Evolutionary conservation across 2,113 vertebrate genomes (phyloP), one percentile per base, ranked within the genome.

Genomic region (Leiothrix lutea): DNA sequence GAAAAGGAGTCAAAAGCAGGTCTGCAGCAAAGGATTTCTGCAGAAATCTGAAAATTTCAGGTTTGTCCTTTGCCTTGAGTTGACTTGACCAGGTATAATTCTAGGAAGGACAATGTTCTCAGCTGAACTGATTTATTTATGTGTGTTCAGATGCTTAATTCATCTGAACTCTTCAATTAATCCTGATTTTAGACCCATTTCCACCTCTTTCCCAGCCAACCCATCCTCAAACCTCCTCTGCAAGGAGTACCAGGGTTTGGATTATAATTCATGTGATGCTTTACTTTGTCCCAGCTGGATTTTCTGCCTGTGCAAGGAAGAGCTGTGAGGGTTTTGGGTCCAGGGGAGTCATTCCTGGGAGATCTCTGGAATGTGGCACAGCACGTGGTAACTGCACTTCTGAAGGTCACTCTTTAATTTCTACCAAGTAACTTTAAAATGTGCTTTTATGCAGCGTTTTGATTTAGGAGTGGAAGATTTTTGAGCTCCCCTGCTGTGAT

Each of bases 401-500:
- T 97, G 96, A 97, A 97, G 94, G 95, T 97, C 94, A 85, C 42
- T 95, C 66, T 66, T 71, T 71, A 60, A 67, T 86, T 44, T 89
- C 84, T 40, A 70, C 85, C 67, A 81, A 95, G 93, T 81, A 93
- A 95, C 85, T 91, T 84, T 84, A 91, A 95, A 96, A 96, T 81
- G 90, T 82, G 65, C 83, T 94, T 97, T 94, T 73, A 56, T 79
- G 69, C 90, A 95, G 88, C 60, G 62, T 88, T 96, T 95, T 83
- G 93, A 95, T 97, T 97, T 94, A 90, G 82, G 95, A 97, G 64
- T 26, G 7, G 91, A 83, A 97, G 90, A 90, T 89, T 97, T 97
- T 97, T 94, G 47, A 96, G 94, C 73, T 97, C 73, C 81, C 74
- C 90, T 94, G 90, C 90, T 89, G 93, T 87, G 92, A 95, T 84